Base-by-base conservation (phyloP, 2,888 invertebrate genomes). In the Luperina nickerlii region DNA sequence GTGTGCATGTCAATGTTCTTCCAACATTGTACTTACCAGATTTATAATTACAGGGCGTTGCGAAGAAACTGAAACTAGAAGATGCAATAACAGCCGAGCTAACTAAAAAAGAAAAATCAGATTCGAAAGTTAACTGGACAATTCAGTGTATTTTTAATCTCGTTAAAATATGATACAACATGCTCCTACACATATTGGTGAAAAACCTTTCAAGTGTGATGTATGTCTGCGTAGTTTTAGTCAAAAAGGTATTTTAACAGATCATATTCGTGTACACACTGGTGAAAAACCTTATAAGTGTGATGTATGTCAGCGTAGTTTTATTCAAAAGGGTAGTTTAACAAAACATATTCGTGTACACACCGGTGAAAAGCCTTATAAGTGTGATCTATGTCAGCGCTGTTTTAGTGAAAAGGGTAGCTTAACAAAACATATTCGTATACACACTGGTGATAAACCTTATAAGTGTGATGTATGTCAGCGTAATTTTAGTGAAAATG, bases 251-350 rank as follows among this genome's bases (percentile, higher is more conserved):
- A 60, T n/a, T n/a, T n/a, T 60, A n/a, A n/a, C n/a, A 2, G 57
- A 60, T 60, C 57, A 60, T 60, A 5, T 5, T 60, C 57, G 57
- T n/a, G 11, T n/a, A n/a, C 57, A 60, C 57, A 60, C 57, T 60
- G 57, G 57, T n/a, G 57, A 60, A 60, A 60, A 60, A 60, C 57
- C 57, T 60, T 60, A 13, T 60, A 60, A n/a, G 57, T 60, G 57
- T 60, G 57, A 60, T 60, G 11, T n/a, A 60, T 60, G 57, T n/a
- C n/a, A 4, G 57, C 57, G 57, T n/a, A 60, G 57, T 60, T 60
- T 60, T 11, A 60, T 11, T n/a, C 57, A 60, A 60, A 60, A n/a
- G n/a, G 57, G 57, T 60, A 60, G 57, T n/a, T 60, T 60, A 60
- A 60, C 57, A 11, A 60, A 60, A 60, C 57, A 60, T 13, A n/a